Percentiles rank a stretch among this genome's conserved stretches.
These are phyloP conservation scores for Megalopta genalis DNA, from an alignment of 1,140 invertebrate species.

Conservation along the genomic window DNA sequence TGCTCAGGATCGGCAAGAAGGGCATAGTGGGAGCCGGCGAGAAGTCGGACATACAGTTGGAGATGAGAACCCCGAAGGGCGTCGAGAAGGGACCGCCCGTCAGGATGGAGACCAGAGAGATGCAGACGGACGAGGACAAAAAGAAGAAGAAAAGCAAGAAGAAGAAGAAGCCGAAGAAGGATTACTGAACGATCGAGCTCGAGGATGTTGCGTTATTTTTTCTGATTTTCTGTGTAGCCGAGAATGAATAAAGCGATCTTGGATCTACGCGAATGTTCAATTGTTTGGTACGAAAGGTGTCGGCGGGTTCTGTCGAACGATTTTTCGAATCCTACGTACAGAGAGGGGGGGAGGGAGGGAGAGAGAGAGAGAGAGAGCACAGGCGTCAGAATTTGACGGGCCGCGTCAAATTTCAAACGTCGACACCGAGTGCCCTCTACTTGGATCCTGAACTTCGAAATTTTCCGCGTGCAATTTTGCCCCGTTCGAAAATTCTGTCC, in stretches of 20 bases:
- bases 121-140: slow-evolving; percentile 69
- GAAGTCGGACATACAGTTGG: slow-evolving; percentile 76
- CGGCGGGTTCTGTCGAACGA: no score
- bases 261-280: no score
- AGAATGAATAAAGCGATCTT: no score
- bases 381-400: no score
- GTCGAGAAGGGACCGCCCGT: slow-evolving; percentile 70
- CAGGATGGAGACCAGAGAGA: slow-evolving; percentile 73
- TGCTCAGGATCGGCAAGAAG: slow-evolving; percentile 77
- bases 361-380: no score
- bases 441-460: not conserved
- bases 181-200: not conserved
- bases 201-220: no score
- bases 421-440: not conserved
- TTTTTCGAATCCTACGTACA: no score
- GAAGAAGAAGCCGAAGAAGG: slow-evolving; percentile 16
- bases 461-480: not conserved
- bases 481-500: not conserved
- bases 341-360: no score
- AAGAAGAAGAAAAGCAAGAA: slow-evolving; percentile 11
- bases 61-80: slow-evolving; percentile 76
- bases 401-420: not conserved
- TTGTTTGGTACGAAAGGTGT: no score
- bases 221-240: no score
- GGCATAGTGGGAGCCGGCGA: slow-evolving; percentile 73